Base-by-base conservation (phyloP, 1,140 invertebrate genomes). In the Lysiphlebus fabarum region DNA sequence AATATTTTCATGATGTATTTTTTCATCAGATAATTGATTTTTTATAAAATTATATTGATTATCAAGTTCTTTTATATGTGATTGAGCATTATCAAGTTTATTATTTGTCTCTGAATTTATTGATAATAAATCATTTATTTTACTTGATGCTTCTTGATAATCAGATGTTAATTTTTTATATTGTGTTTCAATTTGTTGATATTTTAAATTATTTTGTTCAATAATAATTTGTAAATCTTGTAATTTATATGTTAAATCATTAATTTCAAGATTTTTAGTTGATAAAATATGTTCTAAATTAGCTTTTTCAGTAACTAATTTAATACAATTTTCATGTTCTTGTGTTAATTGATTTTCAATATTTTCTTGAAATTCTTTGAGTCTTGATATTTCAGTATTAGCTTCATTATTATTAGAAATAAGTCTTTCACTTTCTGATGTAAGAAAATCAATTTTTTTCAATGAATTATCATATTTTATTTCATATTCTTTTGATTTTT, bases 221-320 rank as follows among this genome's bases (percentile, higher is more conserved):
- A 57, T 7, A 7, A 41, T 6, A 7, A 4, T n/a, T 12, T 57
- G 33, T 6, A 48, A 36, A 10, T n/a, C 34, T 3, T 4, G 36
- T 5, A 67, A n/a, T 49, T 33, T 56, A 17, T 67, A 59, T n/a
- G 56, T 42, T 6, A 65, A 45, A 56, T 65, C 62, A 12, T 51
- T 56, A 12, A 59, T 65, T 4, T 65, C 60, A 26, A 59, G 62
- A 17, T 62, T 61, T 9, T 63, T 44, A 6, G 1, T 40, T 8
- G 65, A 55, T 2, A 64, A 0, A 2, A 33, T 40, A 11, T 42
- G 38, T 36, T 63, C 64, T 17, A 68, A 38, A 55, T 37, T 58
- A 0, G 14, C 40, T 2, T 36, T 37, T n/a, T 57, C 55, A 14
- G 55, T 57, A 7, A 57, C 14, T 5, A 57, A 36, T 33, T 57